Conservation (phyloP, 2,797 vertebrate species). For the Microctenopoma lineatum region DNA sequence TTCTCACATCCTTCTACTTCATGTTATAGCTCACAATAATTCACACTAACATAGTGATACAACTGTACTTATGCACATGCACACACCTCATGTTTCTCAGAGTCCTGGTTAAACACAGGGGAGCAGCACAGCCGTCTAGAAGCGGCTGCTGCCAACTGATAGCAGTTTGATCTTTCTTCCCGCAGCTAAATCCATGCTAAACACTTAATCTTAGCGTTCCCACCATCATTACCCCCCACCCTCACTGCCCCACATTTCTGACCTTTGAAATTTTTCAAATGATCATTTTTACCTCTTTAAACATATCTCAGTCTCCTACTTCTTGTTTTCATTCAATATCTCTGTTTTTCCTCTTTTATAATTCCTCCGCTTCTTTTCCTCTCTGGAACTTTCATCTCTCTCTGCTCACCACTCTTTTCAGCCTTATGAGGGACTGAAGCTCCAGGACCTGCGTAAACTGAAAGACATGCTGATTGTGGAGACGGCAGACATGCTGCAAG, state of each 20-base stretch:
- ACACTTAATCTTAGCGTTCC: conserved; percentile 51
- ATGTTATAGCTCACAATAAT: too few relatives aligned
- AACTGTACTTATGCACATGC: not conserved
- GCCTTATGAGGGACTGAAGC: conserved; percentile 96
- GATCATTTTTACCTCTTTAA: conserved; percentile 16
- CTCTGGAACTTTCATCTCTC: conserved; percentile 2
- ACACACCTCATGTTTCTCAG: not conserved
- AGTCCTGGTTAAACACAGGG: conserved; percentile 30
- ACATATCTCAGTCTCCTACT: conserved; percentile 6
- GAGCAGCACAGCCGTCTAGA: conserved; percentile 20
- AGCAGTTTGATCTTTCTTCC: conserved; percentile 56
- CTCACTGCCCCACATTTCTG: conserved; percentile 14
- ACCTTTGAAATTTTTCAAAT: conserved; percentile 20
- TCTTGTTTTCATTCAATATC: not conserved
- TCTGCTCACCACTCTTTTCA: conserved; percentile 64
- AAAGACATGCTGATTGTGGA: conserved; percentile 99
- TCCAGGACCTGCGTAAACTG: conserved; percentile 93
- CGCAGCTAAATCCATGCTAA: conserved; percentile 62
- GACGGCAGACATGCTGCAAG: conserved; percentile 99
- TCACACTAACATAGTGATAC: too few relatives aligned
- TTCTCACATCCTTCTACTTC: too few relatives aligned
- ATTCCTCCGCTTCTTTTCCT: not conserved
- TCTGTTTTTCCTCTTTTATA: conserved; percentile 1
- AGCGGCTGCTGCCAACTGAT: conserved; percentile 58
- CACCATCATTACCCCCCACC: conserved; percentile 10